Evolutionary conservation across 2,113 vertebrate species (phyloP).

Genomic region (Bubo bubo): DNA sequence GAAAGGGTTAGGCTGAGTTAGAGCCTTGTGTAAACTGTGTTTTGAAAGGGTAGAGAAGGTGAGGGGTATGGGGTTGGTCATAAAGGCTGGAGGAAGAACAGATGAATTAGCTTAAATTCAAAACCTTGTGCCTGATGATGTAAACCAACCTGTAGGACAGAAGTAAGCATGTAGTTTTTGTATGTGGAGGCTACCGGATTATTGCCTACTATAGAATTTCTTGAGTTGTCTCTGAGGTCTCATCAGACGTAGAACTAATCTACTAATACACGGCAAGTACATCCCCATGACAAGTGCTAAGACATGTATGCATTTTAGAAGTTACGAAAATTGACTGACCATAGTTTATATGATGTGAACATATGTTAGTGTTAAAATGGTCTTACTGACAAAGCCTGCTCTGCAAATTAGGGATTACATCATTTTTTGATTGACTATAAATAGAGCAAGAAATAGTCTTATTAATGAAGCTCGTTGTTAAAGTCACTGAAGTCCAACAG

Average conservation of each 20-base stretch:
- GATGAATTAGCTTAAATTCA: not conserved
- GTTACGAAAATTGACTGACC: not conserved
- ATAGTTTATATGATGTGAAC: not conserved
- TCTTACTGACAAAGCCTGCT: not conserved
- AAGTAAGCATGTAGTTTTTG: not conserved
- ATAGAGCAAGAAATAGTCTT: not conserved
- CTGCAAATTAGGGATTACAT: not conserved
- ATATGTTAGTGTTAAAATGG: not conserved
- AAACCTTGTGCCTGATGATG: not conserved
- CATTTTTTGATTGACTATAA: not conserved
- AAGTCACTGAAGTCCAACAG: not conserved
- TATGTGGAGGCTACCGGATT: rapidly evolving
- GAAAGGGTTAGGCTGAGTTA: not conserved
- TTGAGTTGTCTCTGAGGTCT: not conserved
- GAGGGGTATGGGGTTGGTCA: rapidly evolving
- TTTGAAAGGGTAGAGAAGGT: not conserved
- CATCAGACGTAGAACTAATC: not conserved
- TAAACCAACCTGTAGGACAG: not conserved
- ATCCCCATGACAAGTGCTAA: not conserved
- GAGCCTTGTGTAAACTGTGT: not conserved
- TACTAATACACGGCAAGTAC: not conserved
- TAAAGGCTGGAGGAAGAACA: not conserved
- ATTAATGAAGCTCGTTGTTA: not conserved
- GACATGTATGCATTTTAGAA: not conserved
- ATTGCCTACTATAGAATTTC: not conserved